Conservation (phyloP, 2,888 invertebrate species). For the Leptopilina syphax region DNA sequence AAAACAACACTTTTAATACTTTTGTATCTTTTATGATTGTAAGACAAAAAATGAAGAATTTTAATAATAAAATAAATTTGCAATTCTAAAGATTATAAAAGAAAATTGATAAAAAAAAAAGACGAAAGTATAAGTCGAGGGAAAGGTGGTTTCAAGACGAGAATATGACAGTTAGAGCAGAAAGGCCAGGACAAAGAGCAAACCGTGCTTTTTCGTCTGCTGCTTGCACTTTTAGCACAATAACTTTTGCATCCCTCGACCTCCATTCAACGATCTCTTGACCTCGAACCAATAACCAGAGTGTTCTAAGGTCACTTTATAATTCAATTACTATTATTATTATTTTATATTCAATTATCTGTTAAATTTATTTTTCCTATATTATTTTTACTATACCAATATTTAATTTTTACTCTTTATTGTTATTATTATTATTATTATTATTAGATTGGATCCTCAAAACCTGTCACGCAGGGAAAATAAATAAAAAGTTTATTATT, state of each 20-base stretch:
- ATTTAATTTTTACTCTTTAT: no score
- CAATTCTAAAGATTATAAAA: neutral
- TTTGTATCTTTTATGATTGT: no score
- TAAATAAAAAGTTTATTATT: no score
- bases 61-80: no score
- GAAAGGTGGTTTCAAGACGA: conserved; percentile 14
- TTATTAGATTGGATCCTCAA: no score
- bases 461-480: no score
- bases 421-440: no score
- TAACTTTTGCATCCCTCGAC: conserved; percentile 55
- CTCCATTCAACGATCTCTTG: conserved; percentile 66
- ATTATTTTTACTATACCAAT: no score
- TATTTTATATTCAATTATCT: conserved; percentile 55
- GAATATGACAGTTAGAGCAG: conserved; percentile 26
- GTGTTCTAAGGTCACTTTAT: conserved; percentile 57
- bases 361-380: no score
- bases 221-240: conserved; percentile 46
- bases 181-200: conserved; percentile 27
- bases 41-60: no score
- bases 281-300: conserved; percentile 67
- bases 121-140: neutral
- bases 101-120: neutral
- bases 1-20: no score
- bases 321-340: conserved; percentile 65
- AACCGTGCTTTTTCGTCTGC: conserved; percentile 1